Percentiles rank a stretch among this genome's conserved stretches.
Evolutionary conservation across 2,113 vertebrate species (phyloP).

Genomic region (Leiothrix lutea): DNA sequence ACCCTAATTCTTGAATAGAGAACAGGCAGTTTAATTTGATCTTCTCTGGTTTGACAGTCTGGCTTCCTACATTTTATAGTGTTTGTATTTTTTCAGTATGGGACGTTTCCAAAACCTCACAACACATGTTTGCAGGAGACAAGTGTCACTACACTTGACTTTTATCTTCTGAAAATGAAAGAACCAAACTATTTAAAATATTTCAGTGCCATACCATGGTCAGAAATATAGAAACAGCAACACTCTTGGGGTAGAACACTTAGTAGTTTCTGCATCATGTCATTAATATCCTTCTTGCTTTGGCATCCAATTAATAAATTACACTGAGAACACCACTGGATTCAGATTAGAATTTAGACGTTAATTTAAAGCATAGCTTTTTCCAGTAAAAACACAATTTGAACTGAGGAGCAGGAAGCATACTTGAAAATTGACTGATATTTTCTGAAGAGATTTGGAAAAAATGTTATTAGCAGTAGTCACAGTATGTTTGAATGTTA

Average conservation of each 20-base stretch:
- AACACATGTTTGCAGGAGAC: neutral
- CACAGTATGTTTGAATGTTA: neutral
- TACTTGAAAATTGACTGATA: neutral
- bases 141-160: neutral
- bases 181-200: neutral
- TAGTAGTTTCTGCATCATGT: neutral
- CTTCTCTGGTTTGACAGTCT: neutral
- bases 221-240: neutral
- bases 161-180: neutral
- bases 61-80: neutral
- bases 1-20: neutral
- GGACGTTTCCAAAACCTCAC: neutral
- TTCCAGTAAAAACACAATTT: neutral
- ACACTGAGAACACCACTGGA: neutral
- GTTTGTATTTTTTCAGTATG: neutral
- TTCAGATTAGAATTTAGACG: neutral
- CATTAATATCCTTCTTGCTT: neutral
- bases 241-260: neutral
- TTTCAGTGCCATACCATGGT: neutral
- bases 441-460: neutral
- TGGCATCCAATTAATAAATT: neutral
- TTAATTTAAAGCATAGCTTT: neutral
- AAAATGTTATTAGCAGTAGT: neutral
- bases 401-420: neutral
- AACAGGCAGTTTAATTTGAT: neutral